Conservation (phyloP, 1,140 invertebrate species). For the Macrocentrus cingulum region DNA sequence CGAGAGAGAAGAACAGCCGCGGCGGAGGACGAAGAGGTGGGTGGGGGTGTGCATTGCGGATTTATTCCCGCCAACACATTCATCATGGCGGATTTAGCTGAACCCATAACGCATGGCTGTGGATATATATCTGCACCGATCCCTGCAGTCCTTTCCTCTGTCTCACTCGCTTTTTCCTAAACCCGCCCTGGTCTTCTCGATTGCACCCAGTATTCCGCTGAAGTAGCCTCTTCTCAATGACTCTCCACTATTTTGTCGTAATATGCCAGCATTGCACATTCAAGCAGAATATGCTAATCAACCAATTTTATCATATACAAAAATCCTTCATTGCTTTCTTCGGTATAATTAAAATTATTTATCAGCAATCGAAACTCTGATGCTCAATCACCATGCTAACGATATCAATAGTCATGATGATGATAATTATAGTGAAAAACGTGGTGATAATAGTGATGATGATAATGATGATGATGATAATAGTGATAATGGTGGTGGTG, state of each 20-base stretch:
- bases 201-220: conserved; percentile 34
- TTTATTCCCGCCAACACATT: conserved; percentile 62
- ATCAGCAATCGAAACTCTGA: too few species aligned
- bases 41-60: conserved; percentile 60
- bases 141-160: conserved; percentile 30
- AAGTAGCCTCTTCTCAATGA: conserved; percentile 48
- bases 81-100: conserved; percentile 62
- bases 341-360: too few species aligned
- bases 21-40: conserved; percentile 9
- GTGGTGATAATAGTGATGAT: too few species aligned
- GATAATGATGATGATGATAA: too few species aligned
- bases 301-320: too few species aligned
- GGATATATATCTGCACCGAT: conserved; percentile 58
- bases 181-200: neutral
- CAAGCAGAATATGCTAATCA: too few species aligned
- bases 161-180: conserved; percentile 22
- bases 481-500: too few species aligned
- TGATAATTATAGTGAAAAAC: too few species aligned
- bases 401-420: too few species aligned
- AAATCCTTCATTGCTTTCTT: too few species aligned
- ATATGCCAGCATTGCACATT: conserved; percentile 28
- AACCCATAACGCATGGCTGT: conserved; percentile 60
- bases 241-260: conserved; percentile 42
- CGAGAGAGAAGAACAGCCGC: neutral
- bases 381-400: too few species aligned